Evolutionary conservation across 2,888 invertebrate species (phyloP).

Genomic region (Amblyjoppa proteus): DNA sequence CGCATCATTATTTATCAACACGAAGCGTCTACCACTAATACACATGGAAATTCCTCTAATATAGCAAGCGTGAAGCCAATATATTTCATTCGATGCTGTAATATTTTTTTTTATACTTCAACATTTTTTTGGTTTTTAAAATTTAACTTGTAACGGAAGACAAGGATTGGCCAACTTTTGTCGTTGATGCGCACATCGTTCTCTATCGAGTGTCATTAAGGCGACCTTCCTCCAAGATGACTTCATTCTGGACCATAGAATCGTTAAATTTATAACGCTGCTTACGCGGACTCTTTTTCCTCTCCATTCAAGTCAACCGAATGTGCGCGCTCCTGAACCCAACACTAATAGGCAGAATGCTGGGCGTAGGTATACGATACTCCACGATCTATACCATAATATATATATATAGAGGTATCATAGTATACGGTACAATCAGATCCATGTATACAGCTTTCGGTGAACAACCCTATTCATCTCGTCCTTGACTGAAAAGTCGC

Average conservation of each 20-base stretch:
- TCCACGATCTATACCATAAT: not conserved
- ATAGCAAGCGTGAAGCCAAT: not conserved
- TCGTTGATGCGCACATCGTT: constrained; percentile 28
- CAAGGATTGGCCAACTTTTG: constrained; percentile 30
- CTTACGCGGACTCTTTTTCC: constrained; percentile 17
- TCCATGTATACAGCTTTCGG: constrained; percentile 69
- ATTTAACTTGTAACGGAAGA: constrained; percentile 26
- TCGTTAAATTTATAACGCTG: constrained; percentile 64
- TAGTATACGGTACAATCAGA: not conserved
- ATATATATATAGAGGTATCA: not conserved
- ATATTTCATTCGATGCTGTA: not conserved
- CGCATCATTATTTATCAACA: constrained; percentile 27
- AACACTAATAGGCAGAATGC: constrained; percentile 24
- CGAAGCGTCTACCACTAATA: not conserved
- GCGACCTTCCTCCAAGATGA: constrained; percentile 63
- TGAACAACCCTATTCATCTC: constrained; percentile 78
- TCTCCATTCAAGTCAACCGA: constrained; percentile 49
- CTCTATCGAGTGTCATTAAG: constrained; percentile 8
- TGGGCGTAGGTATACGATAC: constrained; percentile 42
- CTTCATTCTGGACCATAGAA: constrained; percentile 69
- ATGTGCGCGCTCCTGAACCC: constrained; percentile 1
- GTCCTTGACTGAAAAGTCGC: constrained; percentile 69
- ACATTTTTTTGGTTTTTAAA: constrained; percentile 6
- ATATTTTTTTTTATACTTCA: not conserved
- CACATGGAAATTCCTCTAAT: constrained; percentile 1